Evolutionary conservation across 2,113 vertebrate genomes (phyloP).

Genomic region (Chaetura pelagica): DNA sequence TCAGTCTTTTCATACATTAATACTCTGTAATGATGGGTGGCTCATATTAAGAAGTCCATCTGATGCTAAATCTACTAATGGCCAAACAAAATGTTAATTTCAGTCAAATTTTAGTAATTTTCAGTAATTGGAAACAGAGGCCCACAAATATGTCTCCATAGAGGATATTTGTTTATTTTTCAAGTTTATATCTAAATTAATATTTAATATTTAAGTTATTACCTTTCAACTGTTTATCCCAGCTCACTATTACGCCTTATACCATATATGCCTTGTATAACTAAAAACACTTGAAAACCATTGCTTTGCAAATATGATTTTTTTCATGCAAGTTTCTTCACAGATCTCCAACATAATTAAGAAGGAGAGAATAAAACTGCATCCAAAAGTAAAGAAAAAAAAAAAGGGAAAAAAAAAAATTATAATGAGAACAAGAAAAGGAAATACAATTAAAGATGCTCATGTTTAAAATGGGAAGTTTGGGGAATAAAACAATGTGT

Average conservation of each 20-base stretch:
- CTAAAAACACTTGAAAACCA: neutral
- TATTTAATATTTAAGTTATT: neutral
- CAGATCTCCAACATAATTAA: neutral
- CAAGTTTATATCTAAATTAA: neutral
- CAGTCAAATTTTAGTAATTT: neutral
- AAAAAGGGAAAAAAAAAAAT: neutral
- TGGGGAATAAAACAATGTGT: neutral
- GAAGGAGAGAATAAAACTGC: neutral
- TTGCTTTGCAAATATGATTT: neutral
- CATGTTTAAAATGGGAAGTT: neutral
- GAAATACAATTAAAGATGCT: neutral
- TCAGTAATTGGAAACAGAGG: neutral
- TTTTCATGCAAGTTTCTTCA: neutral
- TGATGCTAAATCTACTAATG: neutral
- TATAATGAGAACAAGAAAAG: neutral
- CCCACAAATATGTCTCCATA: neutral
- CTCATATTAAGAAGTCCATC: neutral
- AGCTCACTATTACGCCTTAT: neutral
- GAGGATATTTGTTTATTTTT: neutral
- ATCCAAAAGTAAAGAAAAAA: neutral
- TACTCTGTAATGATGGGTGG: neutral
- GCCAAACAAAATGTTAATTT: neutral
- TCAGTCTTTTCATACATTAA: neutral
- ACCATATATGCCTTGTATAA: neutral
- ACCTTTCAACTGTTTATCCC: neutral